Base-by-base conservation (phyloP, 2,113 vertebrate genomes). In the Kryptolebias marmoratus region DNA sequence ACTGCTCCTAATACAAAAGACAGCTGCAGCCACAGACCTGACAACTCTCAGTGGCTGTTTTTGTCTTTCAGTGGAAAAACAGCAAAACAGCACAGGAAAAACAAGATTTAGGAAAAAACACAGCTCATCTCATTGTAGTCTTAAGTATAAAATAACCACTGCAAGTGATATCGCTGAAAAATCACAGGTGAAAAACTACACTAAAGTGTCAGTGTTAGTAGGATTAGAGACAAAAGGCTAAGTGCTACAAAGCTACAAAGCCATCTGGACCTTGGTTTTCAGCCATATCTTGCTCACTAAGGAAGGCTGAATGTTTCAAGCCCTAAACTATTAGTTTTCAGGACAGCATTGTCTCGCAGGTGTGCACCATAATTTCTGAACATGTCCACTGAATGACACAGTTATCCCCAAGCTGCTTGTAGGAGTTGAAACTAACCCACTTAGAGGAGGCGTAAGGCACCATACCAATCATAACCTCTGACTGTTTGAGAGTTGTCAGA, bases 1-100 rank as follows among this genome's bases (percentile, higher is more conserved):
- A 87, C 77, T 65, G 71, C 56, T 66, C 61, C 28, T 32, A 73
- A 89, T 73, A 64, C 68, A 45, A 49, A 77, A 87, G 74, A 88
- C 66, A 69, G 80, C 64, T 66, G 64, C 47, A 42, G 71, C 62
- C 62, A 66, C 69, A 42, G 67, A 73, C 54, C 52, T 27, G 68
- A 60, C 52, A 39, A 56, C 61, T 12, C 54, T 73, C 61, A 58
- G 16, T 22, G 30, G n/a, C 69, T 61, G 56, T 47, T 47, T 64
- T 66, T 55, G 56, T 30, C 18, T 9, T 54, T 8, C n/a, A 22
- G 55, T 49, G 56, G 45, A 59, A 71, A 57, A 56, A 13, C 39
- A 32, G 13, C 62, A 55, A 48, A 60, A 55, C 44, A 56, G 5
- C 49, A 63, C 45, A 62, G 56, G 11, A 78, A 47, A n/a, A 56